A percentile compares a stretch with the other conserved stretches of the same genome.
These are phyloP conservation scores for Momotus momota DNA, from an alignment of 2,797 vertebrate genomes.

Conservation along the genomic window DNA sequence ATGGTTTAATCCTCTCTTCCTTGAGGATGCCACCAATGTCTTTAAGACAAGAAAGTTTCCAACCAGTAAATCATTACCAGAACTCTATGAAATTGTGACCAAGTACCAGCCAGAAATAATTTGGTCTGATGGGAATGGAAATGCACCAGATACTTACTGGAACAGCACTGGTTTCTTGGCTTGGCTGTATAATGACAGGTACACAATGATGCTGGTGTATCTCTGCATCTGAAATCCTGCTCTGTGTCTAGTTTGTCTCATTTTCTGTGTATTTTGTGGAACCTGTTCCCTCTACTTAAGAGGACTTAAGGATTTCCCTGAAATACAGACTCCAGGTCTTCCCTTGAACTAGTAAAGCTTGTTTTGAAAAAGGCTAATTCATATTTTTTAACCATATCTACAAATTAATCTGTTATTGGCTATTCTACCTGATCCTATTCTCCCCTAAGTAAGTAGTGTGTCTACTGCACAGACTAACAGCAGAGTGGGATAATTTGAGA, in stretches of 20 bases:
- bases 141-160: conserved; percentile 91
- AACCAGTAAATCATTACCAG: conserved; percentile 87
- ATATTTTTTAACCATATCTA: not conserved
- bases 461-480: not conserved
- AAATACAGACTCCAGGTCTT: not conserved
- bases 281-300: not conserved
- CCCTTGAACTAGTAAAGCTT: not conserved
- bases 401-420: not conserved
- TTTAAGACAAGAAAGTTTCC: conserved; percentile 87
- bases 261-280: not conserved
- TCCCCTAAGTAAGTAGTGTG: not conserved
- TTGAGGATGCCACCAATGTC: conserved; percentile 78
- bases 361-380: not conserved
- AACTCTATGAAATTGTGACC: conserved; percentile 90
- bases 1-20: conserved; percentile 94
- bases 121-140: conserved; percentile 93
- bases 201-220: not conserved
- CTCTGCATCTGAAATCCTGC: not conserved
- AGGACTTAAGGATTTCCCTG: not conserved
- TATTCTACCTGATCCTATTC: not conserved
- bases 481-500: not conserved
- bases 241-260: not conserved
- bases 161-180: conserved; percentile 96
- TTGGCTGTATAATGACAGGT: conserved; percentile 98
- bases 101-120: conserved; percentile 91